These are phyloP conservation scores for Lates japonicus DNA, from an alignment of 2,797 vertebrate species.

Conservation along the genomic window DNA sequence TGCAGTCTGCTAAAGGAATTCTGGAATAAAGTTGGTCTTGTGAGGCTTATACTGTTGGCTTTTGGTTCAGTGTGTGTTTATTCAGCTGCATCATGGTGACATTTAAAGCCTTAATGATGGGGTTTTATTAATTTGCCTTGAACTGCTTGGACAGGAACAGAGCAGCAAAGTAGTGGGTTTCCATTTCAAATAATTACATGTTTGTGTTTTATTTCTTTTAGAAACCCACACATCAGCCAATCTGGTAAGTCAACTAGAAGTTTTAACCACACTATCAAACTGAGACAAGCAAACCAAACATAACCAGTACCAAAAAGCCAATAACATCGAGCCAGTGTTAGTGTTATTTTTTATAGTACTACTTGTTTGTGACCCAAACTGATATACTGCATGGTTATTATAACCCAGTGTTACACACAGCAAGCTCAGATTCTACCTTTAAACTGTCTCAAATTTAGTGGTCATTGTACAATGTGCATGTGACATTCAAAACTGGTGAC, in stretches of 20 bases:
- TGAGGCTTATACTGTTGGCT: not conserved
- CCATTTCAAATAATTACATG: not conserved
- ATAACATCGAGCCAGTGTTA: not conserved
- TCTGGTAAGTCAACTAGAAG: slow-evolving; percentile 32
- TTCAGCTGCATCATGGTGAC: not conserved
- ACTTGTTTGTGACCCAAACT: not conserved
- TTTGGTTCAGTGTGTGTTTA: not conserved
- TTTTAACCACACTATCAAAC: not conserved
- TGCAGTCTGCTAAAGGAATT: not conserved
- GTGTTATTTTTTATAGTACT: not conserved
- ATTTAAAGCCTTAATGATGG: not conserved
- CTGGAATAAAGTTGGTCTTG: not conserved
- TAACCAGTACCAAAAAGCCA: not conserved
- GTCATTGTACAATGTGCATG: too few relatives aligned
- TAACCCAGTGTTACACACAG: not conserved
- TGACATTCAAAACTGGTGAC: not conserved
- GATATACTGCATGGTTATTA: not conserved
- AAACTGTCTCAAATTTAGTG: not conserved
- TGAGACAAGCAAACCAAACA: not conserved
- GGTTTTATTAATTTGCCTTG: not conserved
- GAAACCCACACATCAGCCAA: not conserved
- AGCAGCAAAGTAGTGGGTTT: not conserved
- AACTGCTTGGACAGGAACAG: not conserved
- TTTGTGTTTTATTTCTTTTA: not conserved
- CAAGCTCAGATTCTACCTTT: not conserved